A percentile compares a stretch with the other conserved stretches of the same genome.
Evolutionary conservation across 2,113 vertebrate genomes (phyloP).

Genomic region (Jacana jacana): DNA sequence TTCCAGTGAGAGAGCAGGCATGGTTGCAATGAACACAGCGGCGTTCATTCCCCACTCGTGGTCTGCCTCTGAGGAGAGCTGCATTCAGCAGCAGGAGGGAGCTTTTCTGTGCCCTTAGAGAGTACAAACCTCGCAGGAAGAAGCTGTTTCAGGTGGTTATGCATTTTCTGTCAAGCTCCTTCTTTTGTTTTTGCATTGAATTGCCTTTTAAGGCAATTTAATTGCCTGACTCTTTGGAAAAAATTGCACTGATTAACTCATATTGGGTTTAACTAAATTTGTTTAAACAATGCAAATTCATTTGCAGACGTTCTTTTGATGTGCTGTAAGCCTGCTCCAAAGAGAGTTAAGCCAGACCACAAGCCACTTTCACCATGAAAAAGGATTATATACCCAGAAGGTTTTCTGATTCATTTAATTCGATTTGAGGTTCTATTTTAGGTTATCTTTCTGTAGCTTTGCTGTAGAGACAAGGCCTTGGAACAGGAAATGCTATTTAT

Average conservation of each 20-base stretch:
- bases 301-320: conserved; percentile 42
- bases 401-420: conserved; percentile 18
- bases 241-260: conserved; percentile 48
- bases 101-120: not conserved
- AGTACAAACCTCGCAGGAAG: not conserved
- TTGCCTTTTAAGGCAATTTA: conserved; percentile 2
- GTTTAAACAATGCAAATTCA: conserved; percentile 47
- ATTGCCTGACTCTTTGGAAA: not conserved
- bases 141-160: not conserved
- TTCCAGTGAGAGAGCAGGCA: not conserved
- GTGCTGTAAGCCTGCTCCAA: conserved; percentile 7
- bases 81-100: not conserved
- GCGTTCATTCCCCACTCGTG: not conserved
- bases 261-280: conserved; percentile 49
- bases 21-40: not conserved
- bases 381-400: conserved; percentile 21
- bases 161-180: not conserved
- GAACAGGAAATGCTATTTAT: not conserved
- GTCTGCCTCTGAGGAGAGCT: not conserved
- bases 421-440: not conserved
- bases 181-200: not conserved
- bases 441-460: conserved; percentile 14
- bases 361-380: not conserved
- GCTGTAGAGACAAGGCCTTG: not conserved
- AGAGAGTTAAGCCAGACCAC: not conserved